These are phyloP conservation scores for Acronicta alni DNA, from an alignment of 2,888 invertebrate species.

Conservation along the genomic window DNA sequence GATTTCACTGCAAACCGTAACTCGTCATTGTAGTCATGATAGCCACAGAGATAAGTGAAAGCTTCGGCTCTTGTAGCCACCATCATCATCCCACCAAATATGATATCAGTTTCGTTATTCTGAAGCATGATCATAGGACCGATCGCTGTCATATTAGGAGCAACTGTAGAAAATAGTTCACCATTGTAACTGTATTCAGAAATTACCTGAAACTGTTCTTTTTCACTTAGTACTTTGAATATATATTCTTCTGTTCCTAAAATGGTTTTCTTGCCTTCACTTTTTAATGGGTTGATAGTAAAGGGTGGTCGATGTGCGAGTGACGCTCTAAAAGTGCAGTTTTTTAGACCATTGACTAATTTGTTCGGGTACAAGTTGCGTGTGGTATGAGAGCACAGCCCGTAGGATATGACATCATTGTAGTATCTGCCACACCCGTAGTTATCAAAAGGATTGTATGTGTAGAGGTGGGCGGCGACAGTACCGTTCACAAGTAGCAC, in stretches of 20 bases:
- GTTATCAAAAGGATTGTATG: constrained; percentile 75
- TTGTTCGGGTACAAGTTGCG: constrained; percentile 63
- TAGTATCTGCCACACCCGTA: constrained; percentile 74
- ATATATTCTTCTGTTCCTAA: constrained; percentile 51
- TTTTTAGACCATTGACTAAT: constrained; percentile 62
- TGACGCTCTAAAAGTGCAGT: constrained; percentile 68
- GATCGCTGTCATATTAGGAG: constrained; percentile 39
- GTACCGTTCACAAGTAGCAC: constrained; percentile 66
- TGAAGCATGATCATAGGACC: constrained; percentile 53
- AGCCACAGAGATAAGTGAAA: constrained; percentile 62
- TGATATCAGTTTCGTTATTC: constrained; percentile 53
- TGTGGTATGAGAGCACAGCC: constrained; percentile 61
- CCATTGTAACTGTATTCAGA: constrained; percentile 36
- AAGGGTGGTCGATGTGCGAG: constrained; percentile 70
- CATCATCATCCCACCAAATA: constrained; percentile 55
- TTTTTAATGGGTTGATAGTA: constrained; percentile 52
- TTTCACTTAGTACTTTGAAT: constrained; percentile 36
- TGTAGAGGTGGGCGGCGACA: constrained; percentile 61
- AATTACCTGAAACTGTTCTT: constrained; percentile 40
- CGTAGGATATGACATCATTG: constrained; percentile 62
- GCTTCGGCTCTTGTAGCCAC: constrained; percentile 34
- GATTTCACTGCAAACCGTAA: constrained; percentile 61
- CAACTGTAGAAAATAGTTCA: constrained; percentile 27
- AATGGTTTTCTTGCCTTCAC: constrained; percentile 16
- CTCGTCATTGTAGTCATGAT: constrained; percentile 63